phyloP scores from a whole-genome alignment of 2,888 invertebrate genomes.

The Harmothoe impar region DNA sequence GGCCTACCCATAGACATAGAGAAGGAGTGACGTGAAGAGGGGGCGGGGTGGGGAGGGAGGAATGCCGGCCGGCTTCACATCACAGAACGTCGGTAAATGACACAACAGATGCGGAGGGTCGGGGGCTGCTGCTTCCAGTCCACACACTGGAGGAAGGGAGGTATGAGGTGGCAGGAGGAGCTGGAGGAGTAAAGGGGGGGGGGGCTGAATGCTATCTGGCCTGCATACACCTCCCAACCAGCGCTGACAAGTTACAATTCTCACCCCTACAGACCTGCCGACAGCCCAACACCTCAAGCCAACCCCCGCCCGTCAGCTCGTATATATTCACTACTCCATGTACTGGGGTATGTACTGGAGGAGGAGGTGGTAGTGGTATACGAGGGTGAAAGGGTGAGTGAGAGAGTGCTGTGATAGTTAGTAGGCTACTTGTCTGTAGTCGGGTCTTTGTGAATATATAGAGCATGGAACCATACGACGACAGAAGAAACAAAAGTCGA shows the following conservation, averaged over 20 bases:
- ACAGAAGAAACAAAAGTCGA: neutral
- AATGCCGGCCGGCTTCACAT: conserved; percentile 49
- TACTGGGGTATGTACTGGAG: neutral
- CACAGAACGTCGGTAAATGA: conserved; percentile 49
- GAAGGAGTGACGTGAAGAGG: neutral
- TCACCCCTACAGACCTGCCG: conserved; percentile 26
- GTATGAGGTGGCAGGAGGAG: neutral
- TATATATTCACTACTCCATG: conserved; percentile 4
- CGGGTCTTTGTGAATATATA: neutral
- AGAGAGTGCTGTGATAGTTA: neutral
- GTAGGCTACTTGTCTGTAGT: neutral
- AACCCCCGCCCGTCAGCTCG: neutral
- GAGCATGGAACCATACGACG: neutral
- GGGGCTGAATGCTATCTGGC: conserved; percentile 18
- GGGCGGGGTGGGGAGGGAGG: neutral
- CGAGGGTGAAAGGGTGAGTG: neutral
- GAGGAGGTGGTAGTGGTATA: neutral
- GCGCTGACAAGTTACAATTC: conserved; percentile 57
- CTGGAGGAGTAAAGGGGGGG: neutral
- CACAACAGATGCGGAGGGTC: conserved; percentile 54
- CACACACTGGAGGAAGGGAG: neutral
- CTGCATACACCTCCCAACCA: neutral
- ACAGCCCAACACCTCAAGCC: conserved; percentile 12
- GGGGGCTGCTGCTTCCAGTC: neutral
- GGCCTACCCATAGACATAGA: neutral